A percentile compares a stretch with the other conserved stretches of the same genome.
Evolutionary conservation across 2,888 invertebrate species (phyloP).

Genomic region (Papilio gigon): DNA sequence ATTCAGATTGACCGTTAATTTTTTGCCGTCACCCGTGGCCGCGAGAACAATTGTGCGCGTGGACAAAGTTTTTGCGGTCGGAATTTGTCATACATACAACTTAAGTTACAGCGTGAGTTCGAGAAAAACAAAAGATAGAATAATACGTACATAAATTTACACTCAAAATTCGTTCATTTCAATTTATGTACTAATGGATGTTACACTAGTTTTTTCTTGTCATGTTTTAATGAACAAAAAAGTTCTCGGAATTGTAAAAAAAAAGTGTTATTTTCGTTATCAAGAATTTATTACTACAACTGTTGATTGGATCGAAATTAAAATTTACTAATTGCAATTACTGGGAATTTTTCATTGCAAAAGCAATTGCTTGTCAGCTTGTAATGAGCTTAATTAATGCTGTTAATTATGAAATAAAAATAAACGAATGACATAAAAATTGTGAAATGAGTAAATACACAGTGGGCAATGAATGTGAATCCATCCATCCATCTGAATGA

Average conservation of each 20-base stretch:
- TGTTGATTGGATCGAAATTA: not conserved
- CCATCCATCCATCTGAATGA: no score
- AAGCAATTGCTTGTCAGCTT: not conserved
- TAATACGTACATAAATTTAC: not conserved
- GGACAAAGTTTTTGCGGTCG: conserved; percentile 23
- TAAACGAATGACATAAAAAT: conserved; percentile 44
- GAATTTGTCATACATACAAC: conserved; percentile 52
- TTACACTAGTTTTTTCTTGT: not conserved
- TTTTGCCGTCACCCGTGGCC: conserved; percentile 43
- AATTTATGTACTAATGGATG: not conserved
- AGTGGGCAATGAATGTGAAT: conserved; percentile 51
- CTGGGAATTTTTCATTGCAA: conserved; percentile 3
- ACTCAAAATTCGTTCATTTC: not conserved
- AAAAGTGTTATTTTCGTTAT: not conserved
- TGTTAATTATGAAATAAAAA: not conserved
- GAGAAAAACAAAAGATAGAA: not conserved
- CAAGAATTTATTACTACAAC: not conserved
- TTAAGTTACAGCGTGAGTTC: conserved; percentile 41
- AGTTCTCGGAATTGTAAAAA: no score
- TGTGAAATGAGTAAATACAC: conserved; percentile 55
- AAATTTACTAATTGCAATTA: conserved; percentile 9
- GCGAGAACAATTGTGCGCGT: conserved; percentile 29
- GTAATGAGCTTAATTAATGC: not conserved
- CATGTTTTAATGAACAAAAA: not conserved
- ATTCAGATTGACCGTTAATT: conserved; percentile 57